Evolutionary conservation across 2,113 vertebrate species (phyloP).

Genomic region (Leptosomus discolor): DNA sequence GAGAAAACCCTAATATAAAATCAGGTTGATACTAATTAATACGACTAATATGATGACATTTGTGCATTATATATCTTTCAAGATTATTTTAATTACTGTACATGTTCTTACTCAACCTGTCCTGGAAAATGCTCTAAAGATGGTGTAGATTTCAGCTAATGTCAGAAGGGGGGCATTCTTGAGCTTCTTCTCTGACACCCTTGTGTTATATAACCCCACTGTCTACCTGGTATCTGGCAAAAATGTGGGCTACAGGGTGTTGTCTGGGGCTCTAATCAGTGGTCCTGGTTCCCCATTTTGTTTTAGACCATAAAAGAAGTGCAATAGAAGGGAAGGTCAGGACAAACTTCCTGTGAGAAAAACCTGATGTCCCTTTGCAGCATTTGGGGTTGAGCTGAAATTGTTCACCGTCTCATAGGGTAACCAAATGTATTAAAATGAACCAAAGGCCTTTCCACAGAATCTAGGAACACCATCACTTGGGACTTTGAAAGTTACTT

Average conservation of each 20-base stretch:
- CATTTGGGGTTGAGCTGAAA: background rate
- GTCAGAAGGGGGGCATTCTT: background rate
- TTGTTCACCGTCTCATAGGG: background rate
- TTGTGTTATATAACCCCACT: background rate
- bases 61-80: background rate
- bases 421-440: background rate
- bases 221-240: background rate
- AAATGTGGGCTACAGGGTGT: background rate
- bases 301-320: background rate
- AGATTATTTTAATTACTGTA: background rate
- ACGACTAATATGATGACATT: background rate
- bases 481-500: background rate
- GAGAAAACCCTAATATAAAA: background rate
- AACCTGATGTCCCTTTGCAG: background rate
- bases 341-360: background rate
- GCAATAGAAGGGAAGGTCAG: background rate
- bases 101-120: background rate
- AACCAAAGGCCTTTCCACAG: background rate
- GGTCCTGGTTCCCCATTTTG: background rate
- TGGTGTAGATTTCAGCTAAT: background rate
- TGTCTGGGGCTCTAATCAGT: background rate
- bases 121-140: background rate
- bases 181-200: background rate
- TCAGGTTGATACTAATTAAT: background rate
- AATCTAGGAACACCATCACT: background rate